These are phyloP conservation scores for Aldrovandia affinis DNA, from an alignment of 2,797 vertebrate species.

Conservation along the genomic window DNA sequence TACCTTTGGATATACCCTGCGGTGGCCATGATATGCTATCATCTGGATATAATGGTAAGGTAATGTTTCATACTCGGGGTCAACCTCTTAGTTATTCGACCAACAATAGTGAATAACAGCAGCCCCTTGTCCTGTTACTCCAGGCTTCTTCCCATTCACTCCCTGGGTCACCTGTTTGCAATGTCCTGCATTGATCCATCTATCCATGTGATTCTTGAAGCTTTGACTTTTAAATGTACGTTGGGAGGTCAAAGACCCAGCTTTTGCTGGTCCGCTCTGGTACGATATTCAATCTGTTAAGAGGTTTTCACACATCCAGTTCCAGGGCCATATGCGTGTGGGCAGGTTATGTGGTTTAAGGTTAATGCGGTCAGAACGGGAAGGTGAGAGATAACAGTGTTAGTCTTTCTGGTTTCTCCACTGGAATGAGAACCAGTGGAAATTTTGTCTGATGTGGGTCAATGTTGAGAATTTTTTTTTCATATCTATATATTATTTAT, in stretches of 20 bases:
- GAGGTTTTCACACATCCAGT: conserved; percentile 12
- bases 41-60: background rate
- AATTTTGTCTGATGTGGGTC: background rate
- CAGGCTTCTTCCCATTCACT: background rate
- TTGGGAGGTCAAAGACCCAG: conserved; percentile 11
- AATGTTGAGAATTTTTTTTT: conserved; percentile 6
- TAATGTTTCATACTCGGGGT: background rate
- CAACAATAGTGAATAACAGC: background rate
- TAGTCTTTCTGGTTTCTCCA: conserved; percentile 4
- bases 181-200: background rate
- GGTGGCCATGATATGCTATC: background rate
- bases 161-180: background rate
- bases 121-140: background rate
- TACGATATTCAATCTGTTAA: background rate
- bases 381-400: conserved; percentile 20
- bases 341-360: conserved; percentile 5
- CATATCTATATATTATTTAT: background rate
- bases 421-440: background rate
- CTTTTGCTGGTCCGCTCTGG: background rate
- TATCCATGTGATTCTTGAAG: background rate
- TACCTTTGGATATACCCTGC: background rate
- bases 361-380: conserved; percentile 6
- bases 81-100: background rate
- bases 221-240: conserved; percentile 19
- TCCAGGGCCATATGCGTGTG: background rate